Evolutionary conservation across 2,888 invertebrate species (phyloP).

Genomic region (Antheraea yamamai): DNA sequence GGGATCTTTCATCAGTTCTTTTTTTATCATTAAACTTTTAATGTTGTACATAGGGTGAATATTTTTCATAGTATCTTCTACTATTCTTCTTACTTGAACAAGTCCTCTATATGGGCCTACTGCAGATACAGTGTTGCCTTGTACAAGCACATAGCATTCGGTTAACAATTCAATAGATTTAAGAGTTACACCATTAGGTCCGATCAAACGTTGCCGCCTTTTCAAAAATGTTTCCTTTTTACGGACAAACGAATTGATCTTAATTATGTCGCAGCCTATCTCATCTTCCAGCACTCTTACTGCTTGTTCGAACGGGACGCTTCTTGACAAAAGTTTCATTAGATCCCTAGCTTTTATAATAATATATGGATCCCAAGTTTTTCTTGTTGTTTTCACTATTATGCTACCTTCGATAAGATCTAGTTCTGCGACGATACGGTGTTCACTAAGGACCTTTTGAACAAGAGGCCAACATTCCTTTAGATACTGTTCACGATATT

Average conservation of each 20-base stretch:
- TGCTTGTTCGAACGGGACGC: conserved; percentile 98
- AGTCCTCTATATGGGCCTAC: conserved; percentile 97
- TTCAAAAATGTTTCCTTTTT: conserved; percentile 98
- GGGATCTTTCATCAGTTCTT: conserved; percentile 90
- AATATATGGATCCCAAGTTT: conserved; percentile 99
- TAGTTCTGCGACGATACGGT: conserved; percentile 91
- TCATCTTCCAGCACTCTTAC: conserved; percentile 93
- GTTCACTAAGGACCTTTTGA: conserved; percentile 90
- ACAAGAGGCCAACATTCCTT: conserved; percentile 97
- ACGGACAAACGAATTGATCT: conserved; percentile 94
- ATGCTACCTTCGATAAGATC: conserved; percentile 97
- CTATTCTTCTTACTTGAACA: conserved; percentile 92
- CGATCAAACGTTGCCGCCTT: conserved; percentile 95
- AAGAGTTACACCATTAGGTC: conserved; percentile 98
- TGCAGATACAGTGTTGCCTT: conserved; percentile 98
- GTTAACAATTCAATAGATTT: conserved; percentile 98
- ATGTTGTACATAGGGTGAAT: conserved; percentile 99
- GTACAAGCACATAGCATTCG: conserved; percentile 97
- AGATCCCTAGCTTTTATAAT: conserved; percentile 98
- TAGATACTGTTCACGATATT: conserved; percentile 97
- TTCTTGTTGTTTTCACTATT: conserved; percentile 95
- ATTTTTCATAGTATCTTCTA: conserved; percentile 98
- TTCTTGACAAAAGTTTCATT: conserved; percentile 96
- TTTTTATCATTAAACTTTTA: conserved; percentile 98
- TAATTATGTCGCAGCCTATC: conserved; percentile 96